Percentiles rank a stretch among this genome's conserved stretches.
Evolutionary conservation across 2,797 vertebrate species (phyloP).

Genomic region (Scarus forsteni): DNA sequence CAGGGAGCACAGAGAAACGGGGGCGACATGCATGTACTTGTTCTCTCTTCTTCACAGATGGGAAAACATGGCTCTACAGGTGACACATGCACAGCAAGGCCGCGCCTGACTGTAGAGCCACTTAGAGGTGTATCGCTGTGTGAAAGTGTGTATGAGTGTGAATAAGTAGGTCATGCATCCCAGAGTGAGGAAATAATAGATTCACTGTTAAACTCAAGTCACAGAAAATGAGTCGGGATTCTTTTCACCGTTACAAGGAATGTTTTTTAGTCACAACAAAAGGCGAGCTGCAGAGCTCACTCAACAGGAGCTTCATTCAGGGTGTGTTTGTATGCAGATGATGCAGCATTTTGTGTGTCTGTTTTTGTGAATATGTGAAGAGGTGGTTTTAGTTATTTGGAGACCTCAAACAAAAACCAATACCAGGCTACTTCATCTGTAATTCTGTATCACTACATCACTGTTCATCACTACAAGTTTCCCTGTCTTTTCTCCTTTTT

Average conservation of each 20-base stretch:
- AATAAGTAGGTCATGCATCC: slow-evolving; percentile 82
- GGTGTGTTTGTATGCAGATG: slow-evolving; percentile 8
- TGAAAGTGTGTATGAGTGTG: slow-evolving; percentile 15
- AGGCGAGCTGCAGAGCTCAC: slow-evolving; percentile 8
- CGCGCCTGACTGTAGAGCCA: slow-evolving; percentile 44
- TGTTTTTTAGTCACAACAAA: slow-evolving; percentile 64
- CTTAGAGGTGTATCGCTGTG: slow-evolving; percentile 17
- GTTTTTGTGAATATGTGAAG: background rate
- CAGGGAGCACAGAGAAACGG: slow-evolving; percentile 55
- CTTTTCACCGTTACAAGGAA: slow-evolving; percentile 41
- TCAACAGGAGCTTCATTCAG: slow-evolving; percentile 1
- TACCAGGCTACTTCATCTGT: too few species aligned
- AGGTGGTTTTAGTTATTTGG: background rate
- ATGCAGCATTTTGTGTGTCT: background rate
- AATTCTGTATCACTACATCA: too few species aligned
- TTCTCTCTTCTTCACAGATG: slow-evolving; percentile 58
- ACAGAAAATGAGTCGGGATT: slow-evolving; percentile 61
- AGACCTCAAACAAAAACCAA: too few species aligned
- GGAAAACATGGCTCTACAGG: slow-evolving; percentile 67
- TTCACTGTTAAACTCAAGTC: slow-evolving; percentile 78
- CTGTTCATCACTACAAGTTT: too few species aligned
- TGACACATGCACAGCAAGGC: slow-evolving; percentile 43
- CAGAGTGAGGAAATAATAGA: slow-evolving; percentile 76
- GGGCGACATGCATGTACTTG: slow-evolving; percentile 69
- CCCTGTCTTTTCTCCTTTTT: too few species aligned